Conservation (phyloP, 2,113 vertebrate genomes). For the Erinaceus europaeus region DNA sequence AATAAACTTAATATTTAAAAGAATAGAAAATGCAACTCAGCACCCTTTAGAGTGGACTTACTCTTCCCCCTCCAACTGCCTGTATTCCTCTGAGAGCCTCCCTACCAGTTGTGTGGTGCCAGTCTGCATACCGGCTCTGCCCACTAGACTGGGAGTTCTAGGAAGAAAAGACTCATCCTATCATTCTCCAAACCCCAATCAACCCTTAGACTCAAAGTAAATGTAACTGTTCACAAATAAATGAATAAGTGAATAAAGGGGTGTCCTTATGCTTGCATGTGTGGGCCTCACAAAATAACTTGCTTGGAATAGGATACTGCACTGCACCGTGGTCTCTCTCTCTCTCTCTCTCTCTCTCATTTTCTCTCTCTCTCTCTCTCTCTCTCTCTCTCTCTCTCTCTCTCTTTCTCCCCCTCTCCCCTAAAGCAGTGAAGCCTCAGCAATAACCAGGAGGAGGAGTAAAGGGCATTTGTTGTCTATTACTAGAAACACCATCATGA, state of each 20-base stretch:
- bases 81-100: not conserved
- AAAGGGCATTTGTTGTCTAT: not conserved
- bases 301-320: no score
- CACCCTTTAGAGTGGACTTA: not conserved
- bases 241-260: not conserved
- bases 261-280: no score
- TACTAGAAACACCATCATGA: not conserved
- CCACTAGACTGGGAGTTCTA: not conserved
- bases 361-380: no score
- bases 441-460: no score
- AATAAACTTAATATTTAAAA: no score
- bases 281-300: no score
- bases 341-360: no score
- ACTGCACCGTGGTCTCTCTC: no score
- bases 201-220: not conserved
- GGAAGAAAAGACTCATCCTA: not conserved
- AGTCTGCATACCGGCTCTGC: not conserved
- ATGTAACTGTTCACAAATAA: not conserved
- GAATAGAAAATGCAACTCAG: not conserved
- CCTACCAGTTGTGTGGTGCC: fast-evolving
- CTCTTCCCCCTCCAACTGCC: not conserved
- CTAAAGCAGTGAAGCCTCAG: no score
- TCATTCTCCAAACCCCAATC: not conserved
- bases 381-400: no score
- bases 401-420: no score